phyloP scores from a whole-genome alignment of 2,113 vertebrate genomes.

The Blennius ocellaris region DNA sequence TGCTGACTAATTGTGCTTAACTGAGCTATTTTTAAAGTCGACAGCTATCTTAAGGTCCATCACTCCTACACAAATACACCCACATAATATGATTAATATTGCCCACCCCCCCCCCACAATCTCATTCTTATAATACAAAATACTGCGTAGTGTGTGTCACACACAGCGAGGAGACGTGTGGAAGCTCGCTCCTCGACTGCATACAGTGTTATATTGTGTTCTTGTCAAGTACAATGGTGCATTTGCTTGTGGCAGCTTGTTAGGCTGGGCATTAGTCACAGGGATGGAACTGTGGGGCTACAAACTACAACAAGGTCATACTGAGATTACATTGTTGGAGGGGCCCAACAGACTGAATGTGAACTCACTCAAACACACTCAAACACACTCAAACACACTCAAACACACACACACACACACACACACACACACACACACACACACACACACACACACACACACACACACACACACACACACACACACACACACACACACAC shows the following conservation, averaged over 20 bases:
- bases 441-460: conserved; percentile 18
- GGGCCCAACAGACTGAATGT: conserved; percentile 28
- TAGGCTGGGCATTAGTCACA: conserved; percentile 54
- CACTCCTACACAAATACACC: no score
- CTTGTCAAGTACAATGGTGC: conserved; percentile 16
- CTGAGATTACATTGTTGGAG: conserved; percentile 38
- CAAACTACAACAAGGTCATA: conserved; percentile 59
- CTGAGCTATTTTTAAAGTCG: conserved; percentile 30
- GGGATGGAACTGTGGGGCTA: conserved; percentile 49
- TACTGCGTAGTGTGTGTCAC: background rate
- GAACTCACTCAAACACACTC: conserved; percentile 24
- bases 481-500: conserved; percentile 8
- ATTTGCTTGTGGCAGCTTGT: conserved; percentile 54
- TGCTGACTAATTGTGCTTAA: background rate
- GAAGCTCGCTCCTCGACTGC: conserved; percentile 4
- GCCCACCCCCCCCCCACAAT: no score
- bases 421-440: no score
- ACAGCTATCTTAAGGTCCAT: conserved; percentile 4
- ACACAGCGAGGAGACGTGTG: conserved; percentile 3
- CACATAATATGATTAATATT: no score
- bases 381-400: background rate
- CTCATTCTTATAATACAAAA: background rate
- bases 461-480: conserved; percentile 3
- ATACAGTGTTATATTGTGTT: conserved; percentile 19
- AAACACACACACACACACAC: conserved; percentile 10